phyloP scores from a whole-genome alignment of 2,797 vertebrate genomes.

The Champsocephalus gunnari region DNA sequence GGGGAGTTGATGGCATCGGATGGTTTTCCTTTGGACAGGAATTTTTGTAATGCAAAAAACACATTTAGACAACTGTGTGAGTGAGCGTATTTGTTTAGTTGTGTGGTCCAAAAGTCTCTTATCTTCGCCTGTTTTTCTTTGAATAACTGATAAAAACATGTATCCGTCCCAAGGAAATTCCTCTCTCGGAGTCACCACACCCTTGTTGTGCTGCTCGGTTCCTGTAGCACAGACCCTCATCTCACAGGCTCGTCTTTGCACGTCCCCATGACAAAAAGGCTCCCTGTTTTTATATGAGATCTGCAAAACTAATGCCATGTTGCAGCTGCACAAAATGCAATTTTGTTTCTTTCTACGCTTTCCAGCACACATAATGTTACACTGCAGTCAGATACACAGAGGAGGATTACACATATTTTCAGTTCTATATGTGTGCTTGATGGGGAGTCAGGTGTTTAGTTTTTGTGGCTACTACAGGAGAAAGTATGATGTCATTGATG shows the following conservation, averaged over 20 bases:
- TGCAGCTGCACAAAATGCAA: slow-evolving; percentile 6
- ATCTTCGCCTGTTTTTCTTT: not conserved
- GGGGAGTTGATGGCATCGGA: not conserved
- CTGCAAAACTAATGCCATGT: slow-evolving; percentile 28
- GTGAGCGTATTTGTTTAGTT: not conserved
- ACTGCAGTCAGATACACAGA: not conserved
- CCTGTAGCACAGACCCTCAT: slow-evolving; percentile 56
- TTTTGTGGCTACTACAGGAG: slow-evolving; percentile 21
- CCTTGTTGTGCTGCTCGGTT: slow-evolving; percentile 73
- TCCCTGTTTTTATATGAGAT: not conserved
- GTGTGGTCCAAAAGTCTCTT: not conserved
- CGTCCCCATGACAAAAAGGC: slow-evolving; percentile 27
- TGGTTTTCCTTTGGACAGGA: not conserved
- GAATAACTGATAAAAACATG: slow-evolving; percentile 29
- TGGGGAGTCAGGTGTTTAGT: slow-evolving; percentile 5
- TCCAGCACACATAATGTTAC: not conserved
- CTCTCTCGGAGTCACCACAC: slow-evolving; percentile 74
- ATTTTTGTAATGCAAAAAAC: not conserved
- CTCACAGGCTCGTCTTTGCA: slow-evolving; percentile 35
- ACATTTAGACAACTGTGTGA: not conserved
- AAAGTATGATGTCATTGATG: slow-evolving; percentile 51
- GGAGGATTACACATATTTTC: not conserved
- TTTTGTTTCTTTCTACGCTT: not conserved
- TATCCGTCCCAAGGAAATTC: slow-evolving; percentile 65
- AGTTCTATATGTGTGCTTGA: not conserved